Conservation (phyloP, 2,113 vertebrate genomes). For the Paradisaea rubra region DNA sequence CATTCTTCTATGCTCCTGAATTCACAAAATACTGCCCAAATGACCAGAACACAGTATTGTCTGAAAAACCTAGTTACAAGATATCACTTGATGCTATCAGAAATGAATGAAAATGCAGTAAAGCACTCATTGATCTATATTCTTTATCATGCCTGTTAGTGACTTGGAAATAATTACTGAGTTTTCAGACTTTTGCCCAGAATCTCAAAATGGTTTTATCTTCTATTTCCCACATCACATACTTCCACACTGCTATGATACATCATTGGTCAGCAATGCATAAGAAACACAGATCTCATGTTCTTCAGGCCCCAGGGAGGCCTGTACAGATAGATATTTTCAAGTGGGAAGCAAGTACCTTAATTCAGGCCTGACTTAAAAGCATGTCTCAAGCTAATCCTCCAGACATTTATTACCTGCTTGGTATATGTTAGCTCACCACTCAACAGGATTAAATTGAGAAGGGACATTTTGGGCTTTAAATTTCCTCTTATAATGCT, state of each 20-base stretch:
- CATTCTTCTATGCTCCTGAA: neutral
- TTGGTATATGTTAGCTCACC: neutral
- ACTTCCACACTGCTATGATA: neutral
- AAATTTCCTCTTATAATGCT: neutral
- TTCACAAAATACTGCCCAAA: neutral
- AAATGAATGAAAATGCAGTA: neutral
- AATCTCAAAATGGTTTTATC: neutral
- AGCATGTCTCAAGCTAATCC: neutral
- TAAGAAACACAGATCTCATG: neutral
- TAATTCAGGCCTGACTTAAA: neutral
- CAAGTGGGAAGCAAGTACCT: neutral
- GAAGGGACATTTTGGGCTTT: neutral
- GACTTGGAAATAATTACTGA: neutral
- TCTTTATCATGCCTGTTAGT: neutral
- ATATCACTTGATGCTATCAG: rapidly evolving
- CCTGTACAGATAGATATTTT: neutral
- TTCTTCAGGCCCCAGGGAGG: neutral
- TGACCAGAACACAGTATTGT: neutral
- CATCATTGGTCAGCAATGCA: rapidly evolving
- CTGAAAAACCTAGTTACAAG: neutral
- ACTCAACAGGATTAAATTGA: neutral
- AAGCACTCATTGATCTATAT: neutral
- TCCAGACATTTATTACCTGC: neutral
- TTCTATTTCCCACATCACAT: neutral
- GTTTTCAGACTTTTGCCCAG: neutral